Base-by-base conservation (phyloP, 2,113 vertebrate species). In the Globicephala melas region DNA sequence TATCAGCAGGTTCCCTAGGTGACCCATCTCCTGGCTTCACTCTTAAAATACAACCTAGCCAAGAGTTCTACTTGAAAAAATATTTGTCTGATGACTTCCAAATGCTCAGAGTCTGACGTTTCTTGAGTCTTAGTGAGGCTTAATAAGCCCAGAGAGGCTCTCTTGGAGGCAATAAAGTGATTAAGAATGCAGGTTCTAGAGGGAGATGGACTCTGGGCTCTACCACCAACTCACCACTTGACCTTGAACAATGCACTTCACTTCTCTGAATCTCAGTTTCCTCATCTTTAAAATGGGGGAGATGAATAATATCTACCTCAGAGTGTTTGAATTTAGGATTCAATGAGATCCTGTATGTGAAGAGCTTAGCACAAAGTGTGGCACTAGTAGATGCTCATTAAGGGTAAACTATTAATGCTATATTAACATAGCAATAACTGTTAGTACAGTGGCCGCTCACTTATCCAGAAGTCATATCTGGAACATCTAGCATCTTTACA, bases 221-320 rank as follows among this genome's bases (percentile, higher is more conserved):
- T 87, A 79, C 36, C 23, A 77, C 38, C 21, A 77, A 73, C 73
- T 92, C 3, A 23, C 71, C 47, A n/a, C n/a, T 36, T 91, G 74
- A 84, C 70, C 44, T 88, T 58, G 36, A 77, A 70, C 33, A 89
- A 76, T 62, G 83, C 50, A 86, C 53, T 85, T 96, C 53, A 79
- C 13, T 55, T 96, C 53, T 96, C 73, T 86, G 47, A 96, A 94
- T 58, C 38, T 90, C 31, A 79, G 80, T 87, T 76, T 95, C 90
- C 86, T 85, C 63, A 68, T 70, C 67, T 95, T 58, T 73, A 70
- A 94, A 89, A 68, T 28, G 17, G 28, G 47, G 11, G 23, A 55
- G 31, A 38, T 63, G n/a, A 76, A 58, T 6, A 77, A 55, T 28
- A 44, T 62, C 41, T 77, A 62, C n/a, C 83, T 92, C 14, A 26